These are phyloP conservation scores for Lontra canadensis DNA, from an alignment of 2,113 vertebrate species.

Conservation along the genomic window DNA sequence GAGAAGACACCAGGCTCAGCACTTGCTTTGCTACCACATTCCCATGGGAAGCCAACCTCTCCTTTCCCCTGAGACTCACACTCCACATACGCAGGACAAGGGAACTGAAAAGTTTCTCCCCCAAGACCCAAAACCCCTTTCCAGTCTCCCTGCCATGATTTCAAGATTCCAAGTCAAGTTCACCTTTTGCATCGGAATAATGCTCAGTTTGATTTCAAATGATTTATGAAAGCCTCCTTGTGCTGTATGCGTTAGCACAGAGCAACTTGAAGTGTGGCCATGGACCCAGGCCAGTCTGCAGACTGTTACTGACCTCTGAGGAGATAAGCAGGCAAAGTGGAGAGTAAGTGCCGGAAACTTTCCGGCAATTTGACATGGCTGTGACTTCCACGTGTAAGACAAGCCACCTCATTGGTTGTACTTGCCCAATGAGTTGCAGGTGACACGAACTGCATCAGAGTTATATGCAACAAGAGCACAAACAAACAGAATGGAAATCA, in stretches of 20 bases:
- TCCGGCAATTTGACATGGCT: neutral
- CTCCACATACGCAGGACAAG: neutral
- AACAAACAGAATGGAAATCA: neutral
- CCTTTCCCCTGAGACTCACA: neutral
- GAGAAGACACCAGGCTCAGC: neutral
- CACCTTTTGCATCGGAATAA: neutral
- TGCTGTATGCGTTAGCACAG: neutral
- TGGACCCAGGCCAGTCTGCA: neutral
- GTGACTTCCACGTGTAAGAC: neutral
- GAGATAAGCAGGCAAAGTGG: neutral
- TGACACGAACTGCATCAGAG: neutral
- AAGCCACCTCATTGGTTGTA: accelerated
- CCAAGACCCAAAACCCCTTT: neutral
- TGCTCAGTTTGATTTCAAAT: neutral
- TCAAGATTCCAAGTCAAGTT: neutral
- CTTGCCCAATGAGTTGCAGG: neutral
- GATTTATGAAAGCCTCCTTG: neutral
- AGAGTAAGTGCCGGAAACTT: neutral
- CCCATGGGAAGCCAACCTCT: neutral
- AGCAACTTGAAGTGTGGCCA: neutral
- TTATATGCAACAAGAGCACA: neutral
- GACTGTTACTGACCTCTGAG: neutral
- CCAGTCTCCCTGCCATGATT: neutral
- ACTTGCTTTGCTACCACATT: neutral
- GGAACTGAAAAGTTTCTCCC: neutral